Evolutionary conservation across 2,113 vertebrate genomes (phyloP), one percentile per base, ranked within the genome.

Genomic region (Spizaetus ornatus): DNA sequence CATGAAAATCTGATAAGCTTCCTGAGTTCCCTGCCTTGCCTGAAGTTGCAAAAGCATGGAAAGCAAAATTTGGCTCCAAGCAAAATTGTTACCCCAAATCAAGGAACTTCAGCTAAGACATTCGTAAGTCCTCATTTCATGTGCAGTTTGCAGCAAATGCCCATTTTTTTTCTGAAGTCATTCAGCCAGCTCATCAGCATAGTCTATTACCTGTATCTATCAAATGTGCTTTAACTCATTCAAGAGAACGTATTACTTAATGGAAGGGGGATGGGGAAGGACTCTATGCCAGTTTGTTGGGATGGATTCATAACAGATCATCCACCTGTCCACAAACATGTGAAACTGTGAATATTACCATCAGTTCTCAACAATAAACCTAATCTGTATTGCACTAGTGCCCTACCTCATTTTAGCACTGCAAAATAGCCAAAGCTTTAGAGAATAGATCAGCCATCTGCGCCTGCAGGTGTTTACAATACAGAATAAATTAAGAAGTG

Each of bases 401-500:
- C 81, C 80, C 56, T 92, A 36, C 88, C 86, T 95, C 90, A 82
- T 93, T 77, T 95, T 90, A 96, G 86, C 82, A 93, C 88, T 91
- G 92, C 90, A 96, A 96, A 97, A 94, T 90, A 96, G 87, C 91
- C 86, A 94, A 96, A 94, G 88, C 97, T 97, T 96, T 82, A 73
- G 91, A 97, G 96, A 97, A 97, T 94, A 97, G 88, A 88, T 74
- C 74, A 84, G 93, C 95, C 97, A 96, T 97, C 94, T 96, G 95
- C 1, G 58, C 93, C 95, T 94, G 95, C 96, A 97, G 97, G 96
- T 96, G 95, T 97, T 97, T 95, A 96, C 94, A 91, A 85, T 97
- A 71, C 81, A 53, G 80, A 94, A 95, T 96, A 96, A 97, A 97
- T 97, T 94, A 97, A 96, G 95, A 90, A 96, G 91, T 92, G 93